Base-by-base conservation (phyloP, 1,140 invertebrate species). In the Chrysomallon squamiferum region DNA sequence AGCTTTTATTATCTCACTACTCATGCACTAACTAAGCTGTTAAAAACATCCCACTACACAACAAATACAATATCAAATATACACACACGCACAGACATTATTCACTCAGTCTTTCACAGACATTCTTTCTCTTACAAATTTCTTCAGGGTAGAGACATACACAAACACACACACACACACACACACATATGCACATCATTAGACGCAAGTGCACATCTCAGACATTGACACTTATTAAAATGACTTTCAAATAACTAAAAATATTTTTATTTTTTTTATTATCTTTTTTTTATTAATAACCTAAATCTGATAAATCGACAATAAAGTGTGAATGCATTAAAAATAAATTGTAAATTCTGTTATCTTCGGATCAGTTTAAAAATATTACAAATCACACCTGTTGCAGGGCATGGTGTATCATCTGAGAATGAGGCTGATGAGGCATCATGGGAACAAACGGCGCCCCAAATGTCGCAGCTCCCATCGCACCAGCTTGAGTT, bases 361-460 rank as follows among this genome's bases (percentile, higher is more conserved):
- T 5, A 50, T n/a, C 18, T 11, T 15, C 4, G n/a, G 27, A 32
- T 13, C 4, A 13, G 20, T 0, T 18, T 30, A n/a, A n/a, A n/a
- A n/a, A n/a, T n/a, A n/a, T 61, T 15, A 27, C 25, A n/a, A 11
- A 38, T 54, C 58, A 59, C 50, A 79, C 90, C 89, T 91, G 90
- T 85, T 93, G 92, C 70, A 93, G 83, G 43, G 90, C 91, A 75
- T 92, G 92, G 85, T 93, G 92, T 84, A 93, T 89, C 70, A 89
- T 77, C 61, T 86, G 87, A 22, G 89, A 89, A 78, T 90, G 89
- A 65, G 90, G 89, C 61, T 86, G 86, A 66, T 91, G 89, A 9
- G 79, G 65, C 88, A 93, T 89, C 61, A 92, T 89, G 18, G 90
- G 89, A 77, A 93, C 90, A 85, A 91, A 93, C 71, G 89, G 90